phyloP scores from a whole-genome alignment of 2,888 invertebrate species.

The Synergus gifuensis region DNA sequence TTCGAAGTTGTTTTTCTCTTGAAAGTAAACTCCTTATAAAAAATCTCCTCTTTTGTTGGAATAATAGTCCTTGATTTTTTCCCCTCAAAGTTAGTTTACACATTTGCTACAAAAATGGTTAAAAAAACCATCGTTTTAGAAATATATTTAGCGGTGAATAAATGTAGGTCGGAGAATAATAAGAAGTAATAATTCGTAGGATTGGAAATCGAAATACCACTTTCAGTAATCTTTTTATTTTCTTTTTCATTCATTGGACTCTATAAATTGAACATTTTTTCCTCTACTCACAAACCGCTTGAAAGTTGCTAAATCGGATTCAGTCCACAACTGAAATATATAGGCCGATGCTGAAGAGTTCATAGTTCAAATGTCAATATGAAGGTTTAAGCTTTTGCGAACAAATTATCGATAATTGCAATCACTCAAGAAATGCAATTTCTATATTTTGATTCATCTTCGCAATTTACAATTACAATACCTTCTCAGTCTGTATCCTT shows the following conservation, averaged over 20 bases:
- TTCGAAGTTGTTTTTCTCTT: too few species aligned
- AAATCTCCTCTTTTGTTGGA: too few species aligned
- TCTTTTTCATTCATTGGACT: not conserved
- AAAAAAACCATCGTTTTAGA: not conserved
- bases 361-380: not conserved
- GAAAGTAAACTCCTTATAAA: too few species aligned
- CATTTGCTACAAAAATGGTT: not conserved
- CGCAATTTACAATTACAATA: not conserved
- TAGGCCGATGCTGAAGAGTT: not conserved
- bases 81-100: too few species aligned
- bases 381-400: not conserved
- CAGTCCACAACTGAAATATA: not conserved
- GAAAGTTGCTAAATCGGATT: constrained; percentile 37
- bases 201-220: constrained; percentile 26
- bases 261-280: constrained; percentile 6
- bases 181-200: constrained; percentile 22
- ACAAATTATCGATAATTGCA: not conserved
- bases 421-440: not conserved
- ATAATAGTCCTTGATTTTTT: too few species aligned
- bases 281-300: constrained; percentile 30
- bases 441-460: not conserved
- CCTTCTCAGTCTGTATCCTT: not conserved
- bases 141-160: not conserved
- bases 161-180: constrained; percentile 3
- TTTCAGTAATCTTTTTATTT: constrained; percentile 23